These are phyloP conservation scores for Aphidius colemani DNA, from an alignment of 2,888 invertebrate genomes.

Conservation along the genomic window DNA sequence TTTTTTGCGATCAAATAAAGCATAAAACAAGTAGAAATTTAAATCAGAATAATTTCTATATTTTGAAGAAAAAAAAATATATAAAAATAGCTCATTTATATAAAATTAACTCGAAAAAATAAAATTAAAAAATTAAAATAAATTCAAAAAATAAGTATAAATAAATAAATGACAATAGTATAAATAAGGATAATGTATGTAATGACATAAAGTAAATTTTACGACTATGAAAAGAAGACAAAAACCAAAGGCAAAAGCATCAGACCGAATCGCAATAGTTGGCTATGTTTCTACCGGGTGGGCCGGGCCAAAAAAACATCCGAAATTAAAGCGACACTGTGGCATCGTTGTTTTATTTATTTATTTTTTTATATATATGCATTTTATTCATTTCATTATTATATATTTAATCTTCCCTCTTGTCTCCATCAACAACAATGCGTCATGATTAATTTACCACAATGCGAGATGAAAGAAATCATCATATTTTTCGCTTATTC, in stretches of 20 bases:
- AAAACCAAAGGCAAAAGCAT: slow-evolving; percentile 34
- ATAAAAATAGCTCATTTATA: no score
- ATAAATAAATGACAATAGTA: no score
- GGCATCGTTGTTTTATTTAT: slow-evolving; percentile 27
- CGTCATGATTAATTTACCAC: slow-evolving; percentile 45
- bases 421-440: slow-evolving; percentile 39
- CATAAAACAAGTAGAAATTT: no score
- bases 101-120: no score
- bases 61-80: no score
- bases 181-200: slow-evolving; percentile 6
- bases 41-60: no score
- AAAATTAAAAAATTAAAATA: no score
- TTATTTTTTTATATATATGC: no score
- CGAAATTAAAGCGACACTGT: slow-evolving; percentile 38
- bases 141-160: no score
- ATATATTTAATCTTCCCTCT: not conserved
- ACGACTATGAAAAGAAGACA: slow-evolving; percentile 28
- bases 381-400: no score
- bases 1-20: no score
- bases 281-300: slow-evolving; percentile 40
- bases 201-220: slow-evolving; percentile 34
- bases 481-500: no score
- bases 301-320: slow-evolving; percentile 36
- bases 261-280: slow-evolving; percentile 41
- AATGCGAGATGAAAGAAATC: slow-evolving; percentile 19